Conservation (phyloP, 2,797 vertebrate genomes). For the Sitta carolinensis region DNA sequence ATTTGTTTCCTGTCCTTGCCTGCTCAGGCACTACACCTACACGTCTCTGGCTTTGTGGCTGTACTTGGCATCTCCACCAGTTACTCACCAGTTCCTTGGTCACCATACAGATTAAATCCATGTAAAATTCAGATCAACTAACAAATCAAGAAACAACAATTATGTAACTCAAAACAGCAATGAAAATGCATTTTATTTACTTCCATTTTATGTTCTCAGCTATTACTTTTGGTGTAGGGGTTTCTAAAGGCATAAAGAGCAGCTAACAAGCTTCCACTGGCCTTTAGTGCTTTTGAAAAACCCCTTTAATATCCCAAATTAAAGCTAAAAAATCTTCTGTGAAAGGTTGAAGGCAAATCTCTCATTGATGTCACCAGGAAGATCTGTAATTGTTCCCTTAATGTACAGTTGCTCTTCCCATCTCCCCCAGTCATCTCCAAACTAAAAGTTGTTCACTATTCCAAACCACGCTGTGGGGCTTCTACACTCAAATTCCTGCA, state of each 20-base stretch:
- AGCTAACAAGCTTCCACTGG: conserved; percentile 1
- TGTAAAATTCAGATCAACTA: conserved; percentile 43
- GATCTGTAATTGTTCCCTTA: conserved; percentile 57
- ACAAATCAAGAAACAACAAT: conserved; percentile 61
- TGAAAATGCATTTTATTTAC: conserved; percentile 67
- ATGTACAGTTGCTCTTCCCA: conserved; percentile 39
- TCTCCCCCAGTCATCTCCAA: conserved; percentile 17
- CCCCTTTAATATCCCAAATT: conserved; percentile 48
- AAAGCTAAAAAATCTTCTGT: conserved; percentile 58
- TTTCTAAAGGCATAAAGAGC: conserved; percentile 56
- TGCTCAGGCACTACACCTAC: background rate
- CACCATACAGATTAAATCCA: background rate
- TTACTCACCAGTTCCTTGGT: background rate
- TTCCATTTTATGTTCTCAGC: conserved; percentile 53
- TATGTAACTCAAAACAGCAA: conserved; percentile 67
- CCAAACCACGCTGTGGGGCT: conserved; percentile 25
- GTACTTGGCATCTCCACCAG: background rate
- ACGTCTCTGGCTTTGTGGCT: background rate
- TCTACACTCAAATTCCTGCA: conserved; percentile 24
- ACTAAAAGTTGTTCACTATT: conserved; percentile 43
- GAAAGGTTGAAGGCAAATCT: conserved; percentile 53
- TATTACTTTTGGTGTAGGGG: conserved; percentile 43
- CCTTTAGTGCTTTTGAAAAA: conserved; percentile 58
- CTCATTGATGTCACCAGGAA: conserved; percentile 38
- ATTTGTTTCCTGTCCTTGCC: background rate